Base-by-base conservation (phyloP, 1,140 invertebrate species). In the Bicyclus anynana region DNA sequence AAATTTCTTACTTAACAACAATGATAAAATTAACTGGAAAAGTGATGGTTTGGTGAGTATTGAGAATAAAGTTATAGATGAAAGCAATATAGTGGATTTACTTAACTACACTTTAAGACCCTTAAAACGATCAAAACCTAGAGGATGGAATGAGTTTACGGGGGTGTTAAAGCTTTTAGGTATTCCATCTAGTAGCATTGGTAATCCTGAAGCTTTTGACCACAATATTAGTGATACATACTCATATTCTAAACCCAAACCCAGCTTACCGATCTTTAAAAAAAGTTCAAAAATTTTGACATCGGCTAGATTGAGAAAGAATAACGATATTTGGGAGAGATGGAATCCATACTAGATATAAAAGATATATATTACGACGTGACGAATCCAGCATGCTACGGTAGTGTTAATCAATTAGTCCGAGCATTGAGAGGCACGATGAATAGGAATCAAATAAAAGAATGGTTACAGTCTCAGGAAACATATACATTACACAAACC, bases 401-500 rank as follows among this genome's bases (percentile, higher is more conserved):
- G n/a, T n/a, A n/a, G n/a, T n/a, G n/a, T n/a, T n/a, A n/a, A n/a
- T n/a, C n/a, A n/a, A n/a, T n/a, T n/a, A n/a, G n/a, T n/a, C n/a
- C n/a, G n/a, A n/a, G n/a, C n/a, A n/a, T n/a, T n/a, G n/a, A n/a
- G n/a, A n/a, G n/a, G n/a, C n/a, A n/a, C n/a, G n/a, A n/a, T n/a
- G n/a, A n/a, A n/a, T n/a, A n/a, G n/a, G 63, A 64, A 64, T 64
- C 65, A 16, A n/a, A 62, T 50, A 23, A n/a, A n/a, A n/a, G n/a
- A n/a, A n/a, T n/a, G n/a, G n/a, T n/a, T n/a, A n/a, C n/a, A n/a
- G n/a, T n/a, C 54, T 27, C 66, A 65, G 21, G 65, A 64, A 55
- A 63, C 60, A 42, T 65, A 59, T 48, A 65, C 62, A 42, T n/a
- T 60, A 44, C 62, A 65, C 38, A 59, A 48, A 40, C 40, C 42